phyloP scores from a whole-genome alignment of 53 echinoderm and acorn worm species.

The Holothuria scabra region DNA sequence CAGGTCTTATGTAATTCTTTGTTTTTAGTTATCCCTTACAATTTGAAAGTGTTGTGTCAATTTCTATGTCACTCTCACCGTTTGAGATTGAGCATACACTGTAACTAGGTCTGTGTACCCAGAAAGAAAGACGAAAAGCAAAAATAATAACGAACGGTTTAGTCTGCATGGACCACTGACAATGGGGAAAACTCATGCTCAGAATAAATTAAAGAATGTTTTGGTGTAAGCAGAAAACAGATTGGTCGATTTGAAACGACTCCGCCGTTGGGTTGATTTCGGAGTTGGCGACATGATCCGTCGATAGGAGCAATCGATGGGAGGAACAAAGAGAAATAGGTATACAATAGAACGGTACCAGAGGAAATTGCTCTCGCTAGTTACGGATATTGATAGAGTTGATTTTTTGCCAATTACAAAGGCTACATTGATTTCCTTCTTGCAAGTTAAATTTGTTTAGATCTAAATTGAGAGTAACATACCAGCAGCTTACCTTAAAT shows the following conservation, averaged over 20 bases:
- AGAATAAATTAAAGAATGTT: too few relatives aligned
- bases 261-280: slow-evolving; percentile 21
- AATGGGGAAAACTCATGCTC: too few relatives aligned
- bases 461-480: slow-evolving; percentile 35
- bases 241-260: background rate
- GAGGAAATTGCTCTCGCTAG: slow-evolving; percentile 30
- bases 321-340: background rate
- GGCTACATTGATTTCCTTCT: slow-evolving; percentile 30
- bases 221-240: background rate
- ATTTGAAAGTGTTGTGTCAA: too few relatives aligned
- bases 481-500: slow-evolving; percentile 8
- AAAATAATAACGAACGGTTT: too few relatives aligned
- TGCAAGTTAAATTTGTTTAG: slow-evolving; percentile 30
- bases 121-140: too few relatives aligned
- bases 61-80: too few relatives aligned
- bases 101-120: too few relatives aligned
- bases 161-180: too few relatives aligned
- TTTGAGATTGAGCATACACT: too few relatives aligned
- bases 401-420: slow-evolving; percentile 38
- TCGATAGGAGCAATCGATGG: slow-evolving; percentile 7
- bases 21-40: too few relatives aligned
- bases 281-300: slow-evolving; percentile 16
- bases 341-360: background rate
- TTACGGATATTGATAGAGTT: slow-evolving; percentile 33
- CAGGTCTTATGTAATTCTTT: too few relatives aligned